These are phyloP conservation scores for Nomada flava DNA, from an alignment of 2,888 invertebrate species.

Conservation along the genomic window DNA sequence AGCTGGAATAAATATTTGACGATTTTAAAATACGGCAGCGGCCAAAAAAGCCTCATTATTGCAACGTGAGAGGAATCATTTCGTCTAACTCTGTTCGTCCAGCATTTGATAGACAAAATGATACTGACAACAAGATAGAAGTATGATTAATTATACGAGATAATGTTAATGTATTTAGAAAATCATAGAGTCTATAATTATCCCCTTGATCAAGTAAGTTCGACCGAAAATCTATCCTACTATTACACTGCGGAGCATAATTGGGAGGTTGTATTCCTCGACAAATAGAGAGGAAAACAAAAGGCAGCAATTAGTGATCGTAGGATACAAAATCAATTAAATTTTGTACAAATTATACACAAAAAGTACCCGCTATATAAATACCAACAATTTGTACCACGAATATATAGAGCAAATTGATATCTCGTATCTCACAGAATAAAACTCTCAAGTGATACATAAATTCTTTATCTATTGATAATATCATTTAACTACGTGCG, in stretches of 20 bases:
- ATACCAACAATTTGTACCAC: not conserved
- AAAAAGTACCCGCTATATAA: no score
- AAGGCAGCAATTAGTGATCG: not conserved
- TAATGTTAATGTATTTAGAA: not conserved
- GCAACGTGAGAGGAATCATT: not conserved
- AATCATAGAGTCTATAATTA: not conserved
- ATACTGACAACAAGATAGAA: not conserved
- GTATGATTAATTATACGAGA: not conserved
- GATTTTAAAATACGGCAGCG: slow-evolving; percentile 8
- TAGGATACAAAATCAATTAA: not conserved
- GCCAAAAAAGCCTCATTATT: not conserved
- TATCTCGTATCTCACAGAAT: not conserved
- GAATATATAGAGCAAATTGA: not conserved
- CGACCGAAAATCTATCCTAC: not conserved
- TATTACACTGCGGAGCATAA: not conserved
- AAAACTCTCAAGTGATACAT: no score
- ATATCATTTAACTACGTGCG: not conserved
- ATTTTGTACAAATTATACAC: no score
- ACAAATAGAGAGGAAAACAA: no score
- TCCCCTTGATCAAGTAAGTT: not conserved
- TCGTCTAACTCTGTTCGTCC: not conserved
- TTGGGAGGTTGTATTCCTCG: not conserved
- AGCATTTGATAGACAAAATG: not conserved
- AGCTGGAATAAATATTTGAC: slow-evolving; percentile 74
- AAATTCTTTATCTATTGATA: not conserved